Percentiles rank a stretch among this genome's conserved stretches.
Conservation (phyloP, 2,113 vertebrate species). For the Cavia porcellus region DNA sequence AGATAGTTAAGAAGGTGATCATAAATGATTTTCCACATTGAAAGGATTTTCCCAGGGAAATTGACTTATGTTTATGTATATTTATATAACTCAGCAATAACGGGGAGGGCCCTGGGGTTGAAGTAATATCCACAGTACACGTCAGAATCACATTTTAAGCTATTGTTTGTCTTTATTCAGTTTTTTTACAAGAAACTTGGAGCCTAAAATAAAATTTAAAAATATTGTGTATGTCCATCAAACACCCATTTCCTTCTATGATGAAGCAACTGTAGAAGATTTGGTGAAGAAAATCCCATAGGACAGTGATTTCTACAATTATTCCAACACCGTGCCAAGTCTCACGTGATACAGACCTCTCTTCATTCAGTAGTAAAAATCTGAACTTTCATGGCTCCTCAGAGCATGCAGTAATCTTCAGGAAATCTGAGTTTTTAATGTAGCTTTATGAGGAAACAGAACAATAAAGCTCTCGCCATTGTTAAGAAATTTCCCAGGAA, state of each 20-base stretch:
- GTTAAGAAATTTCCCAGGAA: background rate
- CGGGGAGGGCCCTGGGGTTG: background rate
- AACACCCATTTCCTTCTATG: background rate
- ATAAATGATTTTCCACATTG: background rate
- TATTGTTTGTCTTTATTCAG: background rate
- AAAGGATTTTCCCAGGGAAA: background rate
- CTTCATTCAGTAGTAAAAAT: background rate
- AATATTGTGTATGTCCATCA: background rate
- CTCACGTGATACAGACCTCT: background rate
- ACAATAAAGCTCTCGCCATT: background rate
- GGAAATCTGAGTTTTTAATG: background rate
- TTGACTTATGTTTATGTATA: constrained; percentile 27
- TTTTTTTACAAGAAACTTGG: background rate
- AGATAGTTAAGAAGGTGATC: background rate
- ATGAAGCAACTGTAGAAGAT: background rate
- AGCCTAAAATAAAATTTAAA: constrained; percentile 14
- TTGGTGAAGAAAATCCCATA: background rate
- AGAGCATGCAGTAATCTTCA: background rate
- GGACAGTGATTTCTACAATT: background rate
- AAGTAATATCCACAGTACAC: background rate
- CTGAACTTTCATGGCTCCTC: background rate
- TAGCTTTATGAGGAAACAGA: background rate
- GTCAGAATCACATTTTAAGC: background rate
- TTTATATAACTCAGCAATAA: background rate
- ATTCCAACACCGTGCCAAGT: background rate